Percentiles rank a stretch among this genome's conserved stretches.
These are phyloP conservation scores for Agrenia bidenticulata DNA, from an alignment of 2,888 invertebrate genomes.

Conservation along the genomic window DNA sequence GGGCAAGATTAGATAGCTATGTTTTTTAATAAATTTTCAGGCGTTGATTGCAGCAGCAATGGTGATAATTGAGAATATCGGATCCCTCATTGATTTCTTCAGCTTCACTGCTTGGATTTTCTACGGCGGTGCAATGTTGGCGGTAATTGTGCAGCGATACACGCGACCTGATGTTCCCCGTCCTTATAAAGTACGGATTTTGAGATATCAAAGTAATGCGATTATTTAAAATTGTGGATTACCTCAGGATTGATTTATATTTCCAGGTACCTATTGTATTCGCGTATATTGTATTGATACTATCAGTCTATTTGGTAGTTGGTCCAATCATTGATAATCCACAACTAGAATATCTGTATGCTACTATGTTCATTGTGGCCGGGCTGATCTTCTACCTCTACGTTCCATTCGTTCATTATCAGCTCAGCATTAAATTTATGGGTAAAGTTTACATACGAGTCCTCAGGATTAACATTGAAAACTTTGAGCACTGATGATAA, in stretches of 20 bases:
- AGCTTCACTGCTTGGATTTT: constrained; percentile 98
- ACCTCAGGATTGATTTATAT: background rate
- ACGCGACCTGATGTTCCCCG: constrained; percentile 87
- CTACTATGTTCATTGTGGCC: constrained; percentile 80
- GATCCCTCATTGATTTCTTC: constrained; percentile 94
- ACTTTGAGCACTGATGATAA: too few relatives aligned
- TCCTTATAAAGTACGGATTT: constrained; percentile 92
- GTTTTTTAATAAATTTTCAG: constrained; percentile 60
- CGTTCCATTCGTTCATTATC: constrained; percentile 89
- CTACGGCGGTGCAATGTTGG: constrained; percentile 92
- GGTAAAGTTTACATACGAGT: constrained; percentile 64
- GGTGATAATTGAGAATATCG: constrained; percentile 91
- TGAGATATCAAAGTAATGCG: background rate
- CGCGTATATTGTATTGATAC: constrained; percentile 83
- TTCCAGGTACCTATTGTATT: constrained; percentile 82
- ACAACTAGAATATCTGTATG: constrained; percentile 92
- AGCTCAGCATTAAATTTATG: constrained; percentile 80
- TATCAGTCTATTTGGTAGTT: constrained; percentile 87
- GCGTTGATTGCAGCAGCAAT: constrained; percentile 83
- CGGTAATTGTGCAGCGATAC: constrained; percentile 85
- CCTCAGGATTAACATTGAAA: background rate
- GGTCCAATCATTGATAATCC: constrained; percentile 92
- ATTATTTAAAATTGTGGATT: background rate
- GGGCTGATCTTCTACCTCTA: constrained; percentile 92
- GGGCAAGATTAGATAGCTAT: background rate